These are phyloP conservation scores for Helleia helle DNA, from an alignment of 2,888 invertebrate species.

Conservation along the genomic window DNA sequence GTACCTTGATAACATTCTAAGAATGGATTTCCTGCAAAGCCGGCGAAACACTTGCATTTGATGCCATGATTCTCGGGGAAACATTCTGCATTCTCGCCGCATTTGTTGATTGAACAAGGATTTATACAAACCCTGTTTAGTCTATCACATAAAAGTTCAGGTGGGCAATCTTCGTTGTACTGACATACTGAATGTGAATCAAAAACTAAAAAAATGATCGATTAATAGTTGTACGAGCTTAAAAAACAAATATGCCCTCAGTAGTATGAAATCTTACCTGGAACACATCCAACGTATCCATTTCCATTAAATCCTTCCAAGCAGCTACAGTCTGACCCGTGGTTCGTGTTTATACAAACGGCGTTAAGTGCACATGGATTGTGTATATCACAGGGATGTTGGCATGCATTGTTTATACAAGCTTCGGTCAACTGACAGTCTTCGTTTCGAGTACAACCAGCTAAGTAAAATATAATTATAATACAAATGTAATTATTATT, in stretches of 20 bases:
- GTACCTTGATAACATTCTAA: slow-evolving; percentile 79
- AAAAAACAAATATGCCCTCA: not conserved
- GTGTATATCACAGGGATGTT: slow-evolving; percentile 88
- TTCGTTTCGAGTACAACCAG: slow-evolving; percentile 88
- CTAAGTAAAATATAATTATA: slow-evolving; percentile 69
- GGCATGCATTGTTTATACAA: slow-evolving; percentile 88
- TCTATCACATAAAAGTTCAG: slow-evolving; percentile 88
- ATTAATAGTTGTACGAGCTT: slow-evolving; percentile 1
- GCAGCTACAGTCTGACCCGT: slow-evolving; percentile 90
- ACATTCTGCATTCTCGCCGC: slow-evolving; percentile 88
- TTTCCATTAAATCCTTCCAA: slow-evolving; percentile 90
- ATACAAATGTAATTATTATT: slow-evolving; percentile 19
- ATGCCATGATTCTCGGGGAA: slow-evolving; percentile 82
- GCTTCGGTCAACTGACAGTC: slow-evolving; percentile 90
- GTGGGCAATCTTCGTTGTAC: slow-evolving; percentile 92
- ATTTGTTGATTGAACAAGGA: slow-evolving; percentile 85
- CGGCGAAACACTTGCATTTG: slow-evolving; percentile 82
- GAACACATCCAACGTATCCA: slow-evolving; percentile 85
- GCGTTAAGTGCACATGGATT: slow-evolving; percentile 90
- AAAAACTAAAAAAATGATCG: slow-evolving; percentile 39
- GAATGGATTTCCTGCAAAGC: slow-evolving; percentile 85
- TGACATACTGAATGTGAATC: slow-evolving; percentile 78
- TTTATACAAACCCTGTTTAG: slow-evolving; percentile 88
- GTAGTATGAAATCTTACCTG: slow-evolving; percentile 69
- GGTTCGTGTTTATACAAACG: slow-evolving; percentile 90